Evolutionary conservation across 2,888 invertebrate genomes (phyloP).

Genomic region (Ophioninae sp.): DNA sequence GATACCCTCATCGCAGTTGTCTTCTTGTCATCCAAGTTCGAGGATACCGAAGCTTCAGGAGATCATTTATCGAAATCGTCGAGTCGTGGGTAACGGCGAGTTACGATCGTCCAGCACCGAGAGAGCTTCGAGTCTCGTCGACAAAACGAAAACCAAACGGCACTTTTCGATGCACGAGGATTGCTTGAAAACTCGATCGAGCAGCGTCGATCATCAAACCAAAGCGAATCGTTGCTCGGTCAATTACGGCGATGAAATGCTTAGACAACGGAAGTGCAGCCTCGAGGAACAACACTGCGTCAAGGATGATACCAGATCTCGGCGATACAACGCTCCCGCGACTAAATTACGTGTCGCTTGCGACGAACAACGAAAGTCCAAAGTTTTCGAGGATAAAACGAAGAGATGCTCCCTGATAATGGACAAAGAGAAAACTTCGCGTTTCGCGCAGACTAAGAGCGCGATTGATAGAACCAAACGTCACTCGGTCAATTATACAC

Average conservation of each 20-base stretch:
- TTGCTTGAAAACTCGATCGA: slow-evolving; percentile 69
- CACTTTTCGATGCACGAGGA: slow-evolving; percentile 72
- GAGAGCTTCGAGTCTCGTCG: slow-evolving; percentile 68
- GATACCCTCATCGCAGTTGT: slow-evolving; percentile 75
- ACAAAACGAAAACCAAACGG: slow-evolving; percentile 69
- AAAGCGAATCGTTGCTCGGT: slow-evolving; percentile 68
- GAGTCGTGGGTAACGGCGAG: slow-evolving; percentile 63
- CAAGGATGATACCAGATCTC: slow-evolving; percentile 65
- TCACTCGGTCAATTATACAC: slow-evolving; percentile 73
- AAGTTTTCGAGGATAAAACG: slow-evolving; percentile 68
- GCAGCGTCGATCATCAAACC: slow-evolving; percentile 65
- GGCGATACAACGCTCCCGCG: slow-evolving; percentile 66
- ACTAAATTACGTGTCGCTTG: slow-evolving; percentile 66
- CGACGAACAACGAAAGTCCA: slow-evolving; percentile 53
- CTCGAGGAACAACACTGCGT: slow-evolving; percentile 63
- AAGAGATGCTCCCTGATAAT: slow-evolving; percentile 70
- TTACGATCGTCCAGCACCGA: slow-evolving; percentile 63
- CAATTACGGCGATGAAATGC: slow-evolving; percentile 71
- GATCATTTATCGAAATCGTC: slow-evolving; percentile 71
- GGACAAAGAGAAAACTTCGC: slow-evolving; percentile 70
- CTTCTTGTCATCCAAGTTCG: slow-evolving; percentile 73
- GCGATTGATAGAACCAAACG: slow-evolving; percentile 73
- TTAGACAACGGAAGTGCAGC: slow-evolving; percentile 66
- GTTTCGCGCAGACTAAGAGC: slow-evolving; percentile 68
- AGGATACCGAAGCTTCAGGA: slow-evolving; percentile 77